Conservation (phyloP, 2,113 vertebrate genomes). For the Alectura lathami region DNA sequence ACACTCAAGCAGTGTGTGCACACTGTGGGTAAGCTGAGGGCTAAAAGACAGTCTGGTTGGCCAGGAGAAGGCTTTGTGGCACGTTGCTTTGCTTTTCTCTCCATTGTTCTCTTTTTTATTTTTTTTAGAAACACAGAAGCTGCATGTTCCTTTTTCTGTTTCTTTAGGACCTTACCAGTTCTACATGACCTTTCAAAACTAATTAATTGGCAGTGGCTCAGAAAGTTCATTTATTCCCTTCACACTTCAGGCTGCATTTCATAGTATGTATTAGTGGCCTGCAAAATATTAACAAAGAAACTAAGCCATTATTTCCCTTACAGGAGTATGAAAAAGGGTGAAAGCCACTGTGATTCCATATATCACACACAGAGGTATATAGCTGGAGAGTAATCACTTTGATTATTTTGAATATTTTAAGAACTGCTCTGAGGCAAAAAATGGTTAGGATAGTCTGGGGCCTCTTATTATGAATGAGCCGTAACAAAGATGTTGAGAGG, state of each 20-base stretch:
- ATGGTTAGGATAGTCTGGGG: neutral
- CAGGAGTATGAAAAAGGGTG: neutral
- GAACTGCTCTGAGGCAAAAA: neutral
- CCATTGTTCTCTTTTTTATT: neutral
- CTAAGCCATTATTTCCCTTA: fast-evolving
- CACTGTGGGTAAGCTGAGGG: neutral
- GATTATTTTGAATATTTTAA: neutral
- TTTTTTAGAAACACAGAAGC: neutral
- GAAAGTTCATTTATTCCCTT: conserved; percentile 28
- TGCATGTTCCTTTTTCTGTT: neutral
- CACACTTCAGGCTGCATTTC: neutral
- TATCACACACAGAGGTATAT: neutral
- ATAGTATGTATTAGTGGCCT: neutral
- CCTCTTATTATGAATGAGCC: neutral
- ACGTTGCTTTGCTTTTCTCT: fast-evolving
- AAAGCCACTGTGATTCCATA: neutral
- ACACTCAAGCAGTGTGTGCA: neutral
- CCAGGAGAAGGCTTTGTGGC: neutral
- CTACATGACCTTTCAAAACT: neutral
- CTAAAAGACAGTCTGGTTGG: neutral
- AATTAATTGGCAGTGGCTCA: neutral
- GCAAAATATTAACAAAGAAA: conserved; percentile 12
- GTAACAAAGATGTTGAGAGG: neutral
- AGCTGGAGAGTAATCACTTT: neutral
- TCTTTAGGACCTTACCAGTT: neutral